These are phyloP conservation scores for Chironomus tentans DNA, from an alignment of 2,888 invertebrate genomes.

Conservation along the genomic window DNA sequence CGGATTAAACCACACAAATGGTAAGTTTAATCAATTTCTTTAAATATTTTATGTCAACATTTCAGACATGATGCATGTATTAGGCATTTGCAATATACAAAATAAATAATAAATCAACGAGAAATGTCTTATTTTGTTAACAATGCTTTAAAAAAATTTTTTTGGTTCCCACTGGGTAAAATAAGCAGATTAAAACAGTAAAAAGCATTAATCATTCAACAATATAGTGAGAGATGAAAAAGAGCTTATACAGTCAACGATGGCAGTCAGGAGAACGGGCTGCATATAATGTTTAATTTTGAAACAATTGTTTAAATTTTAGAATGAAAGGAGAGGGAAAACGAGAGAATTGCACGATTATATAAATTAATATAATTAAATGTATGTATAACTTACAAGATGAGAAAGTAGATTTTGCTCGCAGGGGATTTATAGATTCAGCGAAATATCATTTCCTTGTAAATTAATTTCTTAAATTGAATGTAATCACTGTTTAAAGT, in stretches of 20 bases:
- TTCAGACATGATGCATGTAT: background rate
- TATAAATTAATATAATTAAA: background rate
- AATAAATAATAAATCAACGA: background rate
- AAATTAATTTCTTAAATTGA: no score
- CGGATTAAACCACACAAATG: slow-evolving; percentile 22
- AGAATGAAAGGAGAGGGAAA: background rate
- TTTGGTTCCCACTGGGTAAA: background rate
- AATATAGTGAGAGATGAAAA: background rate
- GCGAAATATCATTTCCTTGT: no score
- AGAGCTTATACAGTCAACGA: background rate
- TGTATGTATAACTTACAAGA: no score
- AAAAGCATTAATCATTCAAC: slow-evolving; percentile 17
- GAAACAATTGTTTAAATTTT: background rate
- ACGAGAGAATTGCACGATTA: no score
- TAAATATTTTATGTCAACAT: background rate
- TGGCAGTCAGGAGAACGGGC: background rate
- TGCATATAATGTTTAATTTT: background rate
- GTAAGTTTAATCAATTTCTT: slow-evolving; percentile 5
- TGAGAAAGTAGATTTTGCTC: no score
- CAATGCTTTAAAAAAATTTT: background rate
- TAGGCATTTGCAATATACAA: background rate
- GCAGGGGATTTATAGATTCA: no score
- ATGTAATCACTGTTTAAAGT: no score
- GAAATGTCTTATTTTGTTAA: no score
- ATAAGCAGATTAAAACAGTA: slow-evolving; percentile 20